Conservation (phyloP, 2,797 vertebrate genomes). For the Lagocephalus sceleratus region DNA sequence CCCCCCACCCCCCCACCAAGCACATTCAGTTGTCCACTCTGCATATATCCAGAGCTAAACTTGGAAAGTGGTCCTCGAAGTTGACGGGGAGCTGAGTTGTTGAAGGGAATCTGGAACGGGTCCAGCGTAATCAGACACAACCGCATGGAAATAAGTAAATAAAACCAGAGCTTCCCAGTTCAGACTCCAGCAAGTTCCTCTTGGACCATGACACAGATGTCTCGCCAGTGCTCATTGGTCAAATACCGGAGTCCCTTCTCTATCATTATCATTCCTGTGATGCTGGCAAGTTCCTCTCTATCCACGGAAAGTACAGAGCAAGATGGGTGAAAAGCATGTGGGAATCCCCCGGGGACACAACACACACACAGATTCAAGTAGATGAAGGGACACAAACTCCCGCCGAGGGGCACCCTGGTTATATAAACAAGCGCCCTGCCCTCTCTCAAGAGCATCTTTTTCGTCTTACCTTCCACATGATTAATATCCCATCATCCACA, state of each 20-base stretch:
- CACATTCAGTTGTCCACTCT: no score
- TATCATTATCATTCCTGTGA: slow-evolving; percentile 69
- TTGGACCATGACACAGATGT: slow-evolving; percentile 23
- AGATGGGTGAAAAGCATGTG: slow-evolving; percentile 20
- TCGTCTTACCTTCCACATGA: slow-evolving; percentile 97
- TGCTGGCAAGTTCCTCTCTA: slow-evolving; percentile 41
- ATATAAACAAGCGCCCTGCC: slow-evolving; percentile 6
- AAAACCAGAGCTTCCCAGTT: no score
- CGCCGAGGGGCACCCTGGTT: not conserved
- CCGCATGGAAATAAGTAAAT: no score
- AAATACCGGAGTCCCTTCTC: slow-evolving; percentile 40
- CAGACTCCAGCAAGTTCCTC: slow-evolving; percentile 33
- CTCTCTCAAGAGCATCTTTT: slow-evolving; percentile 3
- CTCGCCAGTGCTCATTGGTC: slow-evolving; percentile 38
- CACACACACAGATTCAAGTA: slow-evolving; percentile 32
- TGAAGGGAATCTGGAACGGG: no score
- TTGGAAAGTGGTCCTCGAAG: no score
- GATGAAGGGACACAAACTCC: slow-evolving; percentile 40
- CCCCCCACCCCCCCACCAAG: not conserved
- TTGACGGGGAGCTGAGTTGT: no score
- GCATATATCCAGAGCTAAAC: no score
- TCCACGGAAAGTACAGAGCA: slow-evolving; percentile 35
- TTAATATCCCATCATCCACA: slow-evolving; percentile 95
- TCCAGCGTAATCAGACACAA: no score
- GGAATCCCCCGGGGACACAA: slow-evolving; percentile 54